Percentiles rank a stretch among this genome's conserved stretches.
These are phyloP conservation scores for Malacoraja senta DNA, from an alignment of 2,797 vertebrate genomes.

Conservation along the genomic window DNA sequence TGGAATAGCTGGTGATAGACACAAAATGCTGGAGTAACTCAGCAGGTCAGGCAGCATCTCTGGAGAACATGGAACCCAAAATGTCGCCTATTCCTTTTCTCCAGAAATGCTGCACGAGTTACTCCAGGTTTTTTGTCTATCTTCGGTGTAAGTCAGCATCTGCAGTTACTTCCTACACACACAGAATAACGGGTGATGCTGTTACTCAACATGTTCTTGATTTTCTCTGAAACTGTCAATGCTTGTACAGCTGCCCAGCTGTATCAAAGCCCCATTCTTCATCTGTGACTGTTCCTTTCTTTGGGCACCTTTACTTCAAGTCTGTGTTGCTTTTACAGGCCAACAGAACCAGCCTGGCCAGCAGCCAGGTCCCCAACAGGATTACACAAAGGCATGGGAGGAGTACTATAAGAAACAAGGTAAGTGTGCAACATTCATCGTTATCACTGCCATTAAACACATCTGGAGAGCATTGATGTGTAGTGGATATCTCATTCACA, in stretches of 20 bases:
- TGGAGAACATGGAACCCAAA: no score
- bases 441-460: background rate
- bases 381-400: slow-evolving; percentile 93
- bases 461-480: background rate
- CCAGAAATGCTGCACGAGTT: no score
- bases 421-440: slow-evolving; percentile 52
- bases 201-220: background rate
- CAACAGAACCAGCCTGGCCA: slow-evolving; percentile 72
- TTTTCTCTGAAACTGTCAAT: background rate
- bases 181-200: background rate
- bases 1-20: background rate
- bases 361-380: slow-evolving; percentile 78
- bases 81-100: no score
- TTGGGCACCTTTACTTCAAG: background rate
- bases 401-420: slow-evolving; percentile 91
- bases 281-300: background rate
- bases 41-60: no score
- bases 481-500: background rate
- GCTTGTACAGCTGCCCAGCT: background rate
- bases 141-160: no score
- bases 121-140: no score
- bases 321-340: slow-evolving; percentile 59
- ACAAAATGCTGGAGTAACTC: no score
- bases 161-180: no score
- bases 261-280: no score